Evolutionary conservation across 2,113 vertebrate species (phyloP).

Genomic region (Trogon surrucura): DNA sequence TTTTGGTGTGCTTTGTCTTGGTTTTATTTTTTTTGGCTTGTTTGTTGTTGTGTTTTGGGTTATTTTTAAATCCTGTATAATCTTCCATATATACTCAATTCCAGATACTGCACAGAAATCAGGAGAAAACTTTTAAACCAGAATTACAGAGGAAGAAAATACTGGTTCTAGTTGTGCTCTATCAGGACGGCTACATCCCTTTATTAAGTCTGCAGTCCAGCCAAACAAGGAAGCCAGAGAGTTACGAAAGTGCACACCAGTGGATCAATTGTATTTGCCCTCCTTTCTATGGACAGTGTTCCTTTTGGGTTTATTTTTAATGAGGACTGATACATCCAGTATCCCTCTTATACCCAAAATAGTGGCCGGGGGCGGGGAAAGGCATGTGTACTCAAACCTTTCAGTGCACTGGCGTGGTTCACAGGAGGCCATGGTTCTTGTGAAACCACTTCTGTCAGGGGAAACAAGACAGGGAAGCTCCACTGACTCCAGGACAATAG

Average conservation of each 20-base stretch:
- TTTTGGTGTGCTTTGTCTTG: not conserved
- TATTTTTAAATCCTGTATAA: not conserved
- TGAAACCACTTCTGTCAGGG: not conserved
- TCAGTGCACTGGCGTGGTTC: not conserved
- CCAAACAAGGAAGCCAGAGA: not conserved
- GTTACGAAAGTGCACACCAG: not conserved
- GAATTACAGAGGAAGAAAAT: not conserved
- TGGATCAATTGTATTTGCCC: not conserved
- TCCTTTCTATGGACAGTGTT: not conserved
- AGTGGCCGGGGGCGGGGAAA: not conserved
- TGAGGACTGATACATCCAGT: not conserved
- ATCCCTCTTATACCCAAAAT: not conserved
- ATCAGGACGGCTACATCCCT: not conserved
- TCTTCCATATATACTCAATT: not conserved
- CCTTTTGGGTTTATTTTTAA: not conserved
- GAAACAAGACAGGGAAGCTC: not conserved
- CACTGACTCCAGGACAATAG: not conserved
- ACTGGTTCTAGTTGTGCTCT: not conserved
- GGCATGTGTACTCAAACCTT: not conserved
- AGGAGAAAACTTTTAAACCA: not conserved
- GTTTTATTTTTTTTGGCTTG: not conserved
- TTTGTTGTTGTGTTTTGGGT: not conserved
- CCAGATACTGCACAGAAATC: not conserved
- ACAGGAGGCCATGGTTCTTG: not conserved
- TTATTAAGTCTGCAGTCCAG: not conserved